A percentile compares a stretch with the other conserved stretches of the same genome.
phyloP scores from a whole-genome alignment of 2,797 vertebrate genomes.

The Melanotaenia parkinsoni region DNA sequence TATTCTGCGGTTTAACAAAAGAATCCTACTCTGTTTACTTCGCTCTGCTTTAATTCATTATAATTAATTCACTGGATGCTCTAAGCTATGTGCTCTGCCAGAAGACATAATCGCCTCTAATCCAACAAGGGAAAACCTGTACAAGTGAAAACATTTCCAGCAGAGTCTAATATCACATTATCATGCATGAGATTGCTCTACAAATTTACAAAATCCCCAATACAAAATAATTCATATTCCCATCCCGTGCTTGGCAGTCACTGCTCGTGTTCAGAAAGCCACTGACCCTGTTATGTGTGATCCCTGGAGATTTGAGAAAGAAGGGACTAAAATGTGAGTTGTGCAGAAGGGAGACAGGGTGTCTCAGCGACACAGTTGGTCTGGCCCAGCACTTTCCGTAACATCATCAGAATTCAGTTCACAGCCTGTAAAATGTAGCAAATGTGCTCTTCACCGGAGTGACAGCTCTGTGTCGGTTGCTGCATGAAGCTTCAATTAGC shows the following conservation, averaged over 20 bases:
- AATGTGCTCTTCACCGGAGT: slow-evolving; percentile 78
- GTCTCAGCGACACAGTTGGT: slow-evolving; percentile 37
- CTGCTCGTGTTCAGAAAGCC: slow-evolving; percentile 51
- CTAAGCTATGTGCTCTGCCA: slow-evolving; percentile 75
- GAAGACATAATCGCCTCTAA: slow-evolving; percentile 55
- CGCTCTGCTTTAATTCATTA: slow-evolving; percentile 65
- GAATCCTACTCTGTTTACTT: slow-evolving; percentile 32
- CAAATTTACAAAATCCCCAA: slow-evolving; percentile 51
- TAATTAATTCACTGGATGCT: slow-evolving; percentile 80
- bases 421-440: slow-evolving; percentile 77
- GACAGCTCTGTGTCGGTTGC: slow-evolving; percentile 74
- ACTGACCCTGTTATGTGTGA: slow-evolving; percentile 47
- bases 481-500: slow-evolving; percentile 83
- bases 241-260: slow-evolving; percentile 33
- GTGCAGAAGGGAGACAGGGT: slow-evolving; percentile 1
- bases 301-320: slow-evolving; percentile 24
- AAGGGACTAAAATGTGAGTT: slow-evolving; percentile 16
- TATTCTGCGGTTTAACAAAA: slow-evolving; percentile 14
- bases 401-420: slow-evolving; percentile 82
- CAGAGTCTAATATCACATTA: slow-evolving; percentile 62
- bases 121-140: slow-evolving; percentile 56
- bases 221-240: slow-evolving; percentile 50
- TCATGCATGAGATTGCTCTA: slow-evolving; percentile 51
- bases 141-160: slow-evolving; percentile 39
- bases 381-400: slow-evolving; percentile 50